Base-by-base conservation (phyloP, 2,113 vertebrate species). In the Phylloscopus trochilus region DNA sequence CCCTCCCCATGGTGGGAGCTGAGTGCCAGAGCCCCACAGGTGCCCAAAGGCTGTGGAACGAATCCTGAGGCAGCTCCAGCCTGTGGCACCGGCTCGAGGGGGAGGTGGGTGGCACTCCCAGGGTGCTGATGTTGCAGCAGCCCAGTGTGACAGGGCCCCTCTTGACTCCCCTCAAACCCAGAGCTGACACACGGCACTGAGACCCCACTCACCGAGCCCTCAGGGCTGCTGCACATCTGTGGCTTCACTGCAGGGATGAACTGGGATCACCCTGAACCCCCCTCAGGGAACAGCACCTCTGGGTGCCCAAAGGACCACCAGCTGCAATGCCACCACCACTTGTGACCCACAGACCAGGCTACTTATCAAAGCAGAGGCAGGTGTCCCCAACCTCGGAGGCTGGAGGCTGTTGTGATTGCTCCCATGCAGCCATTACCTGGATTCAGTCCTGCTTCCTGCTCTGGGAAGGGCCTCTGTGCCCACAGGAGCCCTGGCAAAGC, bases 31-130 rank as follows among this genome's bases (percentile, higher is more conserved):
- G 49, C 59, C 24, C n/a, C 2, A 6, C 1, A 1, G 58, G 21
- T 14, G 51, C 37, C 27, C 0, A 0, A 22, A 24, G 24, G 26
- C 24, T 76, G 41, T 0, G 0, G 24, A 78, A 51, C 1, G 2
- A 35, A 52, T 4, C 33, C 20, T 2, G 4, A 68, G 21, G 18
- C 15, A 63, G 39, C 55, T 49, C 70, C 23, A 63, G 62, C 41
- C 17, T 6, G 14, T 31, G 56, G 26, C 30, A 39, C 19, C 1
- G 0, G 46, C 63, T 51, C 0, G 4, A 53, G 47, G 51, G 80
- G 26, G n/a, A 47, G 30, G n/a, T 68, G 17, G 21, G 62, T 6
- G 4, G 26, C 28, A 15, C 39, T 35, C 5, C 23, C 7, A 17
- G 52, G 10, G 41, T 26, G 49, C 20, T 56, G 67, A 51, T 31